Evolutionary conservation across 2,113 vertebrate genomes (phyloP), one percentile per base, ranked within the genome.

Genomic region (Astur gentilis): DNA sequence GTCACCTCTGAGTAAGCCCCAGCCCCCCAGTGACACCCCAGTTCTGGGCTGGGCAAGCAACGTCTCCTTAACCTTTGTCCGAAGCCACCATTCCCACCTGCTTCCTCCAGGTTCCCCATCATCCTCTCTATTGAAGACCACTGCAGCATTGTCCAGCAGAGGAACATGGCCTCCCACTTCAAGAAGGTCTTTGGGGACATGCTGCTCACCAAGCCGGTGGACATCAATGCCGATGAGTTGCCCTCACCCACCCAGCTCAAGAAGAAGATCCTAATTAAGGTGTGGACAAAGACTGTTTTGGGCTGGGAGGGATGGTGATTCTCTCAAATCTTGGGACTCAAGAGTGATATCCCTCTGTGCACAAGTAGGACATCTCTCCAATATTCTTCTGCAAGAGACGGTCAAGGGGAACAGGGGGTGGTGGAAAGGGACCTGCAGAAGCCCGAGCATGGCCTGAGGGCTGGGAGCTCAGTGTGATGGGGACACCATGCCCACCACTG

Each of bases 231-330:
- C 0, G 99, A 99, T 10, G 98, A 99, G 96, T 96, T 99, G 34
- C 99, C 99, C 4, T 99, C 99, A 0, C 99, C 99, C 8, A 97
- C 98, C 38, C 98, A 99, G 95, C 98, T 99, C 77, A 98, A 98
- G 96, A 98, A 98, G 90, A 99, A 99, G 97, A 99, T 99, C 95
- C 98, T 99, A 78, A 99, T 99, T 87, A 99, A 99, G 98, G 99
- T 99, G 32, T 6, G 34, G 19, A 29, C 9, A 22, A 34, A 2
- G 14, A 8, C 27, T 7, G 4, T 5, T 18, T 29, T 10, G 61
- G 26, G n/a, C 49, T 77, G 67, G 47, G 67, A 58, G 9, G n/a
- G 57, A 29, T 34, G n/a, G 13, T 32, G 45, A 22, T 47, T n/a
- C 6, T 34, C 42, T 20, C 66, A 70, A 5, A 44, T 55, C 49